Conservation (phyloP, 2,888 invertebrate genomes). For the Hypercompe scribonia region DNA sequence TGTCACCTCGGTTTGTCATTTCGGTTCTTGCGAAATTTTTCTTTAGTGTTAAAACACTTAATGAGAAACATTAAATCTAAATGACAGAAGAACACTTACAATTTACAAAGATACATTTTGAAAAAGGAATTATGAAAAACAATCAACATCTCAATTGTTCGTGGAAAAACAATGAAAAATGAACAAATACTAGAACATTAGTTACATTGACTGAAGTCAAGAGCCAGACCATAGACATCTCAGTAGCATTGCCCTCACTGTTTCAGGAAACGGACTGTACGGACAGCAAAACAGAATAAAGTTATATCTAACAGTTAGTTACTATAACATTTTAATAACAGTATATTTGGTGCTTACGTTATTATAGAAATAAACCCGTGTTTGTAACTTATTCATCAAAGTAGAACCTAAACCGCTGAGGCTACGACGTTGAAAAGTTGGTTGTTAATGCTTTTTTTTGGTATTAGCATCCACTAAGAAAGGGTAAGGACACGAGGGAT, state of each 20-base stretch:
- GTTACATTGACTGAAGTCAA: conserved; percentile 20
- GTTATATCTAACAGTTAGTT: not conserved
- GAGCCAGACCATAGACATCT: conserved; percentile 8
- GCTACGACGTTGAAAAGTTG: no score
- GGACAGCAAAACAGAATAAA: not conserved
- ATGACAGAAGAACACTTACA: not conserved
- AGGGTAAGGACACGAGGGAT: no score
- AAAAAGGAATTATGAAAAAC: not conserved
- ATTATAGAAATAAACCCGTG: not conserved
- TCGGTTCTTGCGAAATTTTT: not conserved
- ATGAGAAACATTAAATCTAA: not conserved
- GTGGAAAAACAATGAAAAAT: not conserved
- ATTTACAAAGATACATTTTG: not conserved
- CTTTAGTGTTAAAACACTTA: not conserved
- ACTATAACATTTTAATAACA: not conserved
- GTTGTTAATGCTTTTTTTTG: no score
- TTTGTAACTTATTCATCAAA: not conserved
- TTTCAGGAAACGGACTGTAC: conserved; percentile 12
- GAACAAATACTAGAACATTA: conserved; percentile 1
- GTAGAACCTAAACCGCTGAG: no score
- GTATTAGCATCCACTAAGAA: no score
- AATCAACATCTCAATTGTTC: not conserved
- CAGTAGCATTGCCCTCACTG: conserved; percentile 17
- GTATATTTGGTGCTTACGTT: not conserved
- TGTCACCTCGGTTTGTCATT: not conserved